Evolutionary conservation across 2,797 vertebrate species (phyloP), one percentile per base, ranked within the genome.

Genomic region (Liasis olivaceus): DNA sequence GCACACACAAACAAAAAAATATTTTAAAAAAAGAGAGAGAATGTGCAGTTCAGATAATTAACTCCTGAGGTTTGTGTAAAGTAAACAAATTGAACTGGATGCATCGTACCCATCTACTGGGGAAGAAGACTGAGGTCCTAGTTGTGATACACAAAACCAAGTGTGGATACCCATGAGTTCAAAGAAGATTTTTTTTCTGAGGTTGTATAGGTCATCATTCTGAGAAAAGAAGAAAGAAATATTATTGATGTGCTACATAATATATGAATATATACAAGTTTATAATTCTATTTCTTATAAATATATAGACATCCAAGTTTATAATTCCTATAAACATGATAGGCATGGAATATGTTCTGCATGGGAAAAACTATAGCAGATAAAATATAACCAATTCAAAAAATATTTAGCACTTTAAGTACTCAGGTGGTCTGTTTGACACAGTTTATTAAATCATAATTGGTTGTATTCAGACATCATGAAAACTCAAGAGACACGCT

Each of bases 41-140:
- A 97, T 95, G 97, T 98, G 98, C 98, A 97, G 97, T 98, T 98
- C 97, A 98, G 98, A 98, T 97, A 97, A 97, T 92, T 93, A 97
- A 97, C 97, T 98, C 98, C 98, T 98, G 98, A 98, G 98, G 98
- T 98, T 98, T 98, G 97, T 97, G 96, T 96, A 97, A 98, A 98
- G 98, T 98, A 98, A 98, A 98, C 98, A 98, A 98, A 97, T 97
- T 95, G 97, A 98, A 98, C 97, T 96, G 98, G 97, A 97, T 97
- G 97, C 96, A 96, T 98, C 97, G 97, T 98, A 98, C 98, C 96
- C 98, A 97, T 98, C 97, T 97, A 98, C 97, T 93, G 97, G 98
- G 95, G 97, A 97, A 95, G 95, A 97, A 97, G 93, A 93, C 97
- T 98, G 98, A 98, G 98, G 98, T 98, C 98, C 97, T 98, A 96